phyloP scores from a whole-genome alignment of 2,797 vertebrate genomes.

The Amniataba percoides region DNA sequence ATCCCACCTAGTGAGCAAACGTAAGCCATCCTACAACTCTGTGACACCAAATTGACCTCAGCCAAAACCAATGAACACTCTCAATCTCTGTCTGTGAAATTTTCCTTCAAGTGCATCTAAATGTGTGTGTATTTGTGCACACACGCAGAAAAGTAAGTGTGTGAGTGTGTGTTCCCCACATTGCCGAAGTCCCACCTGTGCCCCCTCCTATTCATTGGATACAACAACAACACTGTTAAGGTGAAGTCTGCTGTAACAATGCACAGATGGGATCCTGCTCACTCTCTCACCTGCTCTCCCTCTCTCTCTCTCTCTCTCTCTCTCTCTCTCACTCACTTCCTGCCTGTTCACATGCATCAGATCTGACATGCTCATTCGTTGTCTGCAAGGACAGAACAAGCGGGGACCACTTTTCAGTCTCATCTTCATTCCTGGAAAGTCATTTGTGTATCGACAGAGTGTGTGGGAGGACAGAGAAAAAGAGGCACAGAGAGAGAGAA shows the following conservation, averaged over 20 bases:
- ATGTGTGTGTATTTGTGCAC: slow-evolving; percentile 2
- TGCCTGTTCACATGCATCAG: slow-evolving; percentile 66
- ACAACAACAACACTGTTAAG: slow-evolving; percentile 45
- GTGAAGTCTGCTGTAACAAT: slow-evolving; percentile 72
- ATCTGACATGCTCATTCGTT: slow-evolving; percentile 66
- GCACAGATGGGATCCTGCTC: slow-evolving; percentile 76
- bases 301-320: slow-evolving; percentile 12
- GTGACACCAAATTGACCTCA: background rate
- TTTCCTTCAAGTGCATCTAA: slow-evolving; percentile 3
- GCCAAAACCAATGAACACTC: background rate
- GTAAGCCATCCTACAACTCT: background rate
- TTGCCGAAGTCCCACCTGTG: slow-evolving; percentile 66
- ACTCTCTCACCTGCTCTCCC: background rate
- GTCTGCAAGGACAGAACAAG: slow-evolving; percentile 65
- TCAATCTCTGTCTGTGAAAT: background rate
- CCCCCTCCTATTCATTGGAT: slow-evolving; percentile 47
- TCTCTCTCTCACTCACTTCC: slow-evolving; percentile 29
- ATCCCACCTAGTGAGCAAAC: background rate
- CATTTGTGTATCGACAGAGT: slow-evolving; percentile 44
- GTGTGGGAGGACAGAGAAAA: slow-evolving; percentile 48
- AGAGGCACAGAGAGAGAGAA: slow-evolving; percentile 16
- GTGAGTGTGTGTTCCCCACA: slow-evolving; percentile 23
- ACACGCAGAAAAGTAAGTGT: background rate
- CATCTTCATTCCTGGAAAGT: slow-evolving; percentile 69
- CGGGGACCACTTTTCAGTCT: slow-evolving; percentile 65